Evolutionary conservation across 2,113 vertebrate species (phyloP).

Genomic region (Paramisgurnus dabryanus): DNA sequence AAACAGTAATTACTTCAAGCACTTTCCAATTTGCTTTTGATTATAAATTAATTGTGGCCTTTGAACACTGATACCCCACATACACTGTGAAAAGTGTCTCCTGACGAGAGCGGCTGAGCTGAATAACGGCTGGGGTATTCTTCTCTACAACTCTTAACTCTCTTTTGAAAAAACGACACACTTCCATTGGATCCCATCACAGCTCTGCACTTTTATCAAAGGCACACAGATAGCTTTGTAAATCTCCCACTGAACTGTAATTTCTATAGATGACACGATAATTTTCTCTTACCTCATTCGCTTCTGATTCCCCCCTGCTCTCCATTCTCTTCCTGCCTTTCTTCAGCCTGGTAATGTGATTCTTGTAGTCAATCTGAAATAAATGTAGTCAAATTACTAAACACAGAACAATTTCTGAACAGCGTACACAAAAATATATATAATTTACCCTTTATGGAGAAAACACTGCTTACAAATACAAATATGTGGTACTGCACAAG

Average conservation of each 20-base stretch:
- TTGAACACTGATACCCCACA: conserved; percentile 47
- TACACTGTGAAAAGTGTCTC: conserved; percentile 42
- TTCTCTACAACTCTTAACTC: conserved; percentile 39
- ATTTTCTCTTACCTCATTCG: conserved; percentile 73
- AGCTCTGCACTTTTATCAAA: conserved; percentile 39
- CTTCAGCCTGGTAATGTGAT: conserved; percentile 70
- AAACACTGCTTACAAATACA: too few species aligned
- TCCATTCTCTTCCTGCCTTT: conserved; percentile 61
- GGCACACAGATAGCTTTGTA: conserved; percentile 45
- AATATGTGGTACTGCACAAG: too few species aligned
- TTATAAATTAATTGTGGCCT: conserved; percentile 47
- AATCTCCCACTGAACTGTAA: conserved; percentile 33
- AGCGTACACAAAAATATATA: not conserved
- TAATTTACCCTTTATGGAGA: not conserved
- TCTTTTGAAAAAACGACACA: conserved; percentile 30
- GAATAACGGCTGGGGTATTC: conserved; percentile 43
- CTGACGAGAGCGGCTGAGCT: conserved; percentile 35
- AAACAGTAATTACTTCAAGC: conserved; percentile 51
- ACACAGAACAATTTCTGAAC: not conserved
- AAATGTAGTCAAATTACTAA: conserved; percentile 23
- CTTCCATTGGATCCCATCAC: conserved; percentile 31
- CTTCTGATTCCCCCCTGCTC: conserved; percentile 50
- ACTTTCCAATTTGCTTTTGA: conserved; percentile 52
- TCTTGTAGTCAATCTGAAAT: conserved; percentile 61
- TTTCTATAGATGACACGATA: conserved; percentile 33